Conservation (phyloP, 2,113 vertebrate species). For the Pollimyrus isidori region DNA sequence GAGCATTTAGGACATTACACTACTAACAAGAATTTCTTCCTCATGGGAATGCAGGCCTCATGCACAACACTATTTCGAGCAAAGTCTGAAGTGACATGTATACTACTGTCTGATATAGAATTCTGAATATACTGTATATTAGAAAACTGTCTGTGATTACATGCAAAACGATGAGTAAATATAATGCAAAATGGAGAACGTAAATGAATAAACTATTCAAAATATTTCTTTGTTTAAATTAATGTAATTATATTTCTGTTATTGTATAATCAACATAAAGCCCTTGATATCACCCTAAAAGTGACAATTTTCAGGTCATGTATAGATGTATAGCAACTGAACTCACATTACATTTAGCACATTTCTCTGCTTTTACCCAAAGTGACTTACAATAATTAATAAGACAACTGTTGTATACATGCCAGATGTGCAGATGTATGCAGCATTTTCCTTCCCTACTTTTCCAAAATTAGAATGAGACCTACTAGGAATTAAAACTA, state of each 20-base stretch:
- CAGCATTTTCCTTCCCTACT: background rate
- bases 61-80: background rate
- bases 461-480: background rate
- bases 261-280: background rate
- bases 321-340: background rate
- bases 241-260: background rate
- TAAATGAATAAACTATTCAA: background rate
- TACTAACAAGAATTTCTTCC: background rate
- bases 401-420: background rate
- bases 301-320: background rate
- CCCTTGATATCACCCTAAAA: background rate
- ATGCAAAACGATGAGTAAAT: background rate
- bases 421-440: background rate
- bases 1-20: background rate
- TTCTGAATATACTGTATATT: background rate
- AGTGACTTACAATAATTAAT: no score
- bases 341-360: no score
- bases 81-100: background rate
- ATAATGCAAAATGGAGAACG: background rate
- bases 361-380: no score
- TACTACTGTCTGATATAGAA: background rate
- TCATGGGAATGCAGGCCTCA: background rate
- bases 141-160: background rate
- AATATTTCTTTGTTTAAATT: background rate
- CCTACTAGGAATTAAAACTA: background rate